A percentile compares a stretch with the other conserved stretches of the same genome.
These are phyloP conservation scores for Bacillus rossius DNA, from an alignment of 1,140 invertebrate genomes.

Conservation along the genomic window DNA sequence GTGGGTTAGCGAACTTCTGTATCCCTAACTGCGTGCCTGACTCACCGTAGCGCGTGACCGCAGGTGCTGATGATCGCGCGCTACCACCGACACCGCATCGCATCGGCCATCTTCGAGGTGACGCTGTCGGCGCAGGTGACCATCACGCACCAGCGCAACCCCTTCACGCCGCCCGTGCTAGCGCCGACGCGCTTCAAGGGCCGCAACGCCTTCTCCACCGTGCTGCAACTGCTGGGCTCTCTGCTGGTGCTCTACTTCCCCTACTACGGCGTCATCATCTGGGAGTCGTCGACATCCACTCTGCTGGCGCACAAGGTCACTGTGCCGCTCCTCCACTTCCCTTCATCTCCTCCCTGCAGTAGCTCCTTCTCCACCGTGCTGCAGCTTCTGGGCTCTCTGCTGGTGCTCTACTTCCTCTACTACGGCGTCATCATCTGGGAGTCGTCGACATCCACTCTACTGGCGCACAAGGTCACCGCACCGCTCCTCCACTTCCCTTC, in stretches of 20 bases:
- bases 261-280: slow-evolving; percentile 64
- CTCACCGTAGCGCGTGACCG: too few species aligned
- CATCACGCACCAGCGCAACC: slow-evolving; percentile 73
- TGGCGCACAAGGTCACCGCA: too few species aligned
- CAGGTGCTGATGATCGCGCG: slow-evolving; percentile 70
- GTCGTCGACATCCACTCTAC: too few species aligned
- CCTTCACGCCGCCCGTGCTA: slow-evolving; percentile 44
- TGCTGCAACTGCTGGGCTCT: slow-evolving; percentile 64
- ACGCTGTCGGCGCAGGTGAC: slow-evolving; percentile 77
- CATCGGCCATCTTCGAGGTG: slow-evolving; percentile 78
- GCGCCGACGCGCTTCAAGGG: slow-evolving; percentile 46
- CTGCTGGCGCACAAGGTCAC: slow-evolving; percentile 46
- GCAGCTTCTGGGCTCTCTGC: too few species aligned
- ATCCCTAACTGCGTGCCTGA: too few species aligned
- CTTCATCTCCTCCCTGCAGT: too few species aligned
- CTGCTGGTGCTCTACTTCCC: slow-evolving; percentile 66
- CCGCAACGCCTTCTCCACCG: slow-evolving; percentile 59
- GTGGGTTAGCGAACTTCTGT: too few species aligned
- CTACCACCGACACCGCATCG: slow-evolving; percentile 75
- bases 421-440: too few species aligned
- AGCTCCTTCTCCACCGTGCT: too few species aligned
- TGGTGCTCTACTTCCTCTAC: too few species aligned
- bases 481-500: too few species aligned
- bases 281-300: slow-evolving; percentile 47
- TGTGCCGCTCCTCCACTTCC: slow-evolving; percentile 43